Conservation (phyloP, 2,113 vertebrate species). For the Alces alces region DNA sequence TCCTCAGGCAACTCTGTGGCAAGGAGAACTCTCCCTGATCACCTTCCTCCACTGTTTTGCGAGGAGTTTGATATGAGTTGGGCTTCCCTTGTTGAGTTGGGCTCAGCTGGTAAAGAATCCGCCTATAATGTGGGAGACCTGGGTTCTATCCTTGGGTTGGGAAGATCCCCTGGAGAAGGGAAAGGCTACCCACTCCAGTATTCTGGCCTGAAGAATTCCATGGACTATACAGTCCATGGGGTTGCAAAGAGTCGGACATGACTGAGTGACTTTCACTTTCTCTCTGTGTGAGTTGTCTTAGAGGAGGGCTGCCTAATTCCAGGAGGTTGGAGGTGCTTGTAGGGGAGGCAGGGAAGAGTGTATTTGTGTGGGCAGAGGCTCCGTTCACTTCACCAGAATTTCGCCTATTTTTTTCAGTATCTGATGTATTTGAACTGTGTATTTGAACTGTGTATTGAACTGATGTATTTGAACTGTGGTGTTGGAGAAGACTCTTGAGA, state of each 20-base stretch:
- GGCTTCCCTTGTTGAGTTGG: not conserved
- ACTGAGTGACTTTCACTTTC: not conserved
- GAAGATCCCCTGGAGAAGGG: not conserved
- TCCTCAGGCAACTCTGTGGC: not conserved
- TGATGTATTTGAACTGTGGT: not conserved
- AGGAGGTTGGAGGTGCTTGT: not conserved
- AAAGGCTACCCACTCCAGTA: not conserved
- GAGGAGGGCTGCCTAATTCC: not conserved
- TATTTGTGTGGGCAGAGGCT: not conserved
- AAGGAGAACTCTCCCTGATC: not conserved
- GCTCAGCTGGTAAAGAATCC: not conserved
- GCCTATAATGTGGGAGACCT: not conserved
- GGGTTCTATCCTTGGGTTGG: not conserved
- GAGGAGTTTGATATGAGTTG: not conserved
- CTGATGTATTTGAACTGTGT: not conserved
- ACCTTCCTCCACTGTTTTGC: not conserved
- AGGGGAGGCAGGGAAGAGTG: fast-evolving
- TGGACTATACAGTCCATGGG: not conserved
- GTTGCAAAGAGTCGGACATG: fast-evolving
- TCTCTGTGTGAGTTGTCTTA: not conserved
- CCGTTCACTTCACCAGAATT: not conserved
- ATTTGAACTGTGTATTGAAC: not conserved
- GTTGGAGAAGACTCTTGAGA: not conserved
- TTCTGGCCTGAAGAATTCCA: not conserved
- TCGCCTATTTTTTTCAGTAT: not conserved